Percentiles rank a stretch among this genome's conserved stretches.
phyloP scores from a whole-genome alignment of 2,888 invertebrate species.

The Phorcus lineatus region DNA sequence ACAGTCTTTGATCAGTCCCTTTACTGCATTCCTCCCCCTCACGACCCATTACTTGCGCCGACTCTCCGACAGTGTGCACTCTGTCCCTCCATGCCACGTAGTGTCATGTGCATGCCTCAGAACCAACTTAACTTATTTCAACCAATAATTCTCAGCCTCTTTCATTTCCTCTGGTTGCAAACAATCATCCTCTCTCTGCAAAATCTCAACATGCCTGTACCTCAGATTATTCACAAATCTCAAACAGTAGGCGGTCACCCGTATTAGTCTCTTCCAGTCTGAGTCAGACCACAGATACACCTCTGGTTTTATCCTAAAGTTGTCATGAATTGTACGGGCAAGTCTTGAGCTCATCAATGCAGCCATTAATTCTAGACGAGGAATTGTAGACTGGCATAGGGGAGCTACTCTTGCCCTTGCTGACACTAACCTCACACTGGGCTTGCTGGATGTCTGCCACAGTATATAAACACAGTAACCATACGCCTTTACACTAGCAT shows the following conservation, averaged over 20 bases:
- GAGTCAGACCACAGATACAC: not conserved
- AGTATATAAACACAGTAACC: not conserved
- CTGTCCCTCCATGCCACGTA: slow-evolving; percentile 9
- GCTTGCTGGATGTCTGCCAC: not conserved
- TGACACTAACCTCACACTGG: not conserved
- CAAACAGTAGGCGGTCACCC: slow-evolving; percentile 25
- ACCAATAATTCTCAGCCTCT: too few species aligned
- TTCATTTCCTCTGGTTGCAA: too few species aligned
- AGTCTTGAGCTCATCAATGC: slow-evolving; percentile 5
- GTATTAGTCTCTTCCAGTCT: slow-evolving; percentile 1
- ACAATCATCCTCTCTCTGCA: too few species aligned
- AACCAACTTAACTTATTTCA: not conserved
- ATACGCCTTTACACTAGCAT: not conserved
- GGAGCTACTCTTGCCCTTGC: slow-evolving; percentile 20
- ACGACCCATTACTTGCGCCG: slow-evolving; percentile 21
- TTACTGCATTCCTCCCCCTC: not conserved
- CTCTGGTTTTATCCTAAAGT: not conserved
- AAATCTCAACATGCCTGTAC: not conserved
- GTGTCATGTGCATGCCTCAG: slow-evolving; percentile 8
- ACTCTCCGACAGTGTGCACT: slow-evolving; percentile 19
- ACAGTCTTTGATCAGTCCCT: slow-evolving; percentile 11
- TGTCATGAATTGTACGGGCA: not conserved
- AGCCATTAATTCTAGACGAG: slow-evolving; percentile 21
- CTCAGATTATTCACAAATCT: not conserved
- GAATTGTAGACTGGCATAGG: slow-evolving; percentile 12